These are phyloP conservation scores for Burhinus oedicnemus DNA, from an alignment of 2,113 vertebrate genomes.

Conservation along the genomic window DNA sequence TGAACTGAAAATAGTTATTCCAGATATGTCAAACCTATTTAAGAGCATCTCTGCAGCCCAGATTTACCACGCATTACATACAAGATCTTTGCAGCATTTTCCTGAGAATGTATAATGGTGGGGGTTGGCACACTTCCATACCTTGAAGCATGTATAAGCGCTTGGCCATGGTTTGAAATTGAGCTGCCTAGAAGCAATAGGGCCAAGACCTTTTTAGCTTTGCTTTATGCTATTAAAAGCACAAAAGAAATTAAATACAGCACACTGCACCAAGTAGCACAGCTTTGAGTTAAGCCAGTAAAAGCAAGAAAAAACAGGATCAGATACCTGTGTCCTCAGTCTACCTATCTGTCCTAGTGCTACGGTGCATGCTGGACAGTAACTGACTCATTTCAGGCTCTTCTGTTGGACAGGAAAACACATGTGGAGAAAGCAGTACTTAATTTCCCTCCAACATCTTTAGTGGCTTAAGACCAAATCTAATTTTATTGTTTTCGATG, in stretches of 20 bases:
- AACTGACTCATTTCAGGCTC: neutral
- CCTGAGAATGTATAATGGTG: neutral
- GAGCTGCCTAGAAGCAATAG: conserved; percentile 40
- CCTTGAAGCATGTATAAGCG: conserved; percentile 3
- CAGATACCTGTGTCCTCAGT: neutral
- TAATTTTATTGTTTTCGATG: neutral
- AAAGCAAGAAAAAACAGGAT: conserved; percentile 11
- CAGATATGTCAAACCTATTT: conserved; percentile 14
- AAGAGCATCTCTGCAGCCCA: conserved; percentile 7
- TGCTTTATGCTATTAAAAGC: conserved; percentile 56
- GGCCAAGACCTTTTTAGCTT: conserved; percentile 44
- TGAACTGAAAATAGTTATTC: conserved; percentile 29
- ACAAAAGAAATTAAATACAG: conserved; percentile 61
- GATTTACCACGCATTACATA: neutral
- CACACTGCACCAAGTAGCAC: conserved; percentile 11
- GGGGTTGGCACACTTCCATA: conserved; percentile 27
- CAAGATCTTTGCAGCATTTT: conserved; percentile 10
- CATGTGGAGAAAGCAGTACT: neutral
- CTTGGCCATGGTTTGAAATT: conserved; percentile 24
- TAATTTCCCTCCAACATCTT: neutral
- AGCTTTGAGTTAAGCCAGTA: conserved; percentile 24
- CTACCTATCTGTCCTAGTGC: neutral
- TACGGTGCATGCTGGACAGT: neutral
- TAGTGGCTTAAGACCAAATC: neutral
- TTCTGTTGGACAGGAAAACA: neutral